A percentile compares a stretch with the other conserved stretches of the same genome.
Evolutionary conservation across 2,113 vertebrate genomes (phyloP).

Genomic region (Bothrops jararaca): DNA sequence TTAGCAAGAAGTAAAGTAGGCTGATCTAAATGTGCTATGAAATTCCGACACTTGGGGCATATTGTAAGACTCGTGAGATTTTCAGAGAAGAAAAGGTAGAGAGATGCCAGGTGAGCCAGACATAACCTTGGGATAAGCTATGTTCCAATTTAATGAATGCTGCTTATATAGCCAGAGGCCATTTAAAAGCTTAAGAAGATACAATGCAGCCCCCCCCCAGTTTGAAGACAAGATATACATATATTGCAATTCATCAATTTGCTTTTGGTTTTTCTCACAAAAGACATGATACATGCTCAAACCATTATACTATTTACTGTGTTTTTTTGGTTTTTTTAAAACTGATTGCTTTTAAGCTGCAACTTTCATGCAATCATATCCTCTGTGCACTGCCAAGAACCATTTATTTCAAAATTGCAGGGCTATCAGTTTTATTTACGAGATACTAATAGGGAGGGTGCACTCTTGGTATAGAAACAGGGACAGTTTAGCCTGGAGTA

Average conservation of each 20-base stretch:
- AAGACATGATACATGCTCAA: neutral
- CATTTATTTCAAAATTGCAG: neutral
- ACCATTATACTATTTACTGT: neutral
- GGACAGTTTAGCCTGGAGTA: neutral
- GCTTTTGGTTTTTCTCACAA: neutral
- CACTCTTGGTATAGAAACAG: neutral
- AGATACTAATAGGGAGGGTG: neutral
- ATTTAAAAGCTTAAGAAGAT: neutral
- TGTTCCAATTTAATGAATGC: neutral
- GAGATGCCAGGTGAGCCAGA: neutral
- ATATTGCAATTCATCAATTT: neutral
- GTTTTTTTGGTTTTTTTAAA: neutral
- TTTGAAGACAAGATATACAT: neutral
- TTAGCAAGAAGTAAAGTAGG: accelerated
- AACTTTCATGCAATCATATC: neutral
- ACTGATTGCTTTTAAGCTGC: neutral
- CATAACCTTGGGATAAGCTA: neutral
- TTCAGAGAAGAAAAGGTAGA: neutral
- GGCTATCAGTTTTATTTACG: neutral
- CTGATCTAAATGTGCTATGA: neutral
- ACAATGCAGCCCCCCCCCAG: neutral
- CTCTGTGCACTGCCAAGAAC: neutral
- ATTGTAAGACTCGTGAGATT: neutral
- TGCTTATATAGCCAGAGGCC: neutral
- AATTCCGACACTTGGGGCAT: neutral